Base-by-base conservation (phyloP, 2,888 invertebrate genomes). In the Diarsia brunnea region DNA sequence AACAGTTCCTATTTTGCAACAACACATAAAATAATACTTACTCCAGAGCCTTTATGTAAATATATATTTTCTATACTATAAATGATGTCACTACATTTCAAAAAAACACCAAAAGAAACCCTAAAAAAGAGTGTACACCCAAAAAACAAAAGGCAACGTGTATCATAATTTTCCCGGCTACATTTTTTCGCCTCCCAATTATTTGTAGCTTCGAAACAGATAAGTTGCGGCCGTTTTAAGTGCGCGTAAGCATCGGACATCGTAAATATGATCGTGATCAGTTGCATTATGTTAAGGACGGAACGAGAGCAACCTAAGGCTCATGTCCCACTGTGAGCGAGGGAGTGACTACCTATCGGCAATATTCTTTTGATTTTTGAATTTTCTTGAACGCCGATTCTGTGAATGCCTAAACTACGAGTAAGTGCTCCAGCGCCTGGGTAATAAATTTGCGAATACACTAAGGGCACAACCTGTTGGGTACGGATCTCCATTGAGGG, bases 241-340 rank as follows among this genome's bases (percentile, higher is more conserved):
- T 85, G 85, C 88, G 87, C 88, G 81, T 79, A 88, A 86, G 87
- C 88, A 88, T 84, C 86, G 81, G 66, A 85, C 91, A 78, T 88
- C 94, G 92, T 94, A 94, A 94, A 95, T 93, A 94, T 94, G 93
- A 94, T 94, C 93, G 87, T 86, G 92, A 94, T 94, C 93, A 88
- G 90, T 89, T 89, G 89, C 91, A 91, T 92, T 93, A 93, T 90
- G 90, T 90, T 90, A 87, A 84, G 89, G 88, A 85, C 90, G 89
- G 87, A 92, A 92, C 90, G 89, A 91, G 93, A 93, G 84, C 88
- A 87, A 87, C 88, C 43, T 63, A 43, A 24, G 43, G 63, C 4
- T 7, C 8, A 43, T 0, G 43, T 63, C 16, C 3, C 16, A 43
- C 7, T 43, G 43, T 16, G 0, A 4, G 8, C 1, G n/a, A 16